These are phyloP conservation scores for Bolborhynchus lineola DNA, from an alignment of 2,113 vertebrate species.

Conservation along the genomic window DNA sequence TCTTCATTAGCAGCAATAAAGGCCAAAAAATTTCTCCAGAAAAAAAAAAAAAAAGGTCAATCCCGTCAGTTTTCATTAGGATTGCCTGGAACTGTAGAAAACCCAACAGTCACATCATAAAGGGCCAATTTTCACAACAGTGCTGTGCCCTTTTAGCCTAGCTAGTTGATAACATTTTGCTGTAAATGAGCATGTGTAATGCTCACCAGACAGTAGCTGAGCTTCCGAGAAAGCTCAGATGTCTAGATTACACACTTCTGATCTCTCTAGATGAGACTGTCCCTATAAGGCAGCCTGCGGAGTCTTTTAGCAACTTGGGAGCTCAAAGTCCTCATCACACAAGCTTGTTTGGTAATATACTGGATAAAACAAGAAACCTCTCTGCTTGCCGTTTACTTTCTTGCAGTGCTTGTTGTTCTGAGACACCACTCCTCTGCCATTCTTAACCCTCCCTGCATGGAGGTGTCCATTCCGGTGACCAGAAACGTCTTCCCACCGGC, in stretches of 20 bases:
- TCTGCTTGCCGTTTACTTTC: background rate
- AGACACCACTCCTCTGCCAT: background rate
- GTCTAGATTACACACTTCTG: background rate
- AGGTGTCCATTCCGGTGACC: background rate
- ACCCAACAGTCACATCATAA: background rate
- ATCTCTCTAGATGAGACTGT: background rate
- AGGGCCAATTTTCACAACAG: background rate
- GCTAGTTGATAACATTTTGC: background rate
- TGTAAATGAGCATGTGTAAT: background rate
- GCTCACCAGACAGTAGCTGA: background rate
- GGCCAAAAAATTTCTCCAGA: background rate
- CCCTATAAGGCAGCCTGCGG: fast-evolving
- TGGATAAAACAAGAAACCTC: background rate
- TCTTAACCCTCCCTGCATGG: background rate
- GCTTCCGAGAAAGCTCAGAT: background rate
- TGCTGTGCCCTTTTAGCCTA: background rate
- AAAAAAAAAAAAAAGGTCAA: background rate
- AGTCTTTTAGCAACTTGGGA: background rate
- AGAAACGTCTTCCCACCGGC: background rate
- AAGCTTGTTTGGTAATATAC: background rate
- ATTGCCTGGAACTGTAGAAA: background rate
- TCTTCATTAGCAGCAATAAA: background rate
- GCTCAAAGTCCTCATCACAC: background rate
- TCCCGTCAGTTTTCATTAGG: background rate
- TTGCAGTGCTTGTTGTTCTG: background rate